A percentile compares a stretch with the other conserved stretches of the same genome.
Conservation (phyloP, 2,797 vertebrate genomes). For the Cyclopterus lumpus region DNA sequence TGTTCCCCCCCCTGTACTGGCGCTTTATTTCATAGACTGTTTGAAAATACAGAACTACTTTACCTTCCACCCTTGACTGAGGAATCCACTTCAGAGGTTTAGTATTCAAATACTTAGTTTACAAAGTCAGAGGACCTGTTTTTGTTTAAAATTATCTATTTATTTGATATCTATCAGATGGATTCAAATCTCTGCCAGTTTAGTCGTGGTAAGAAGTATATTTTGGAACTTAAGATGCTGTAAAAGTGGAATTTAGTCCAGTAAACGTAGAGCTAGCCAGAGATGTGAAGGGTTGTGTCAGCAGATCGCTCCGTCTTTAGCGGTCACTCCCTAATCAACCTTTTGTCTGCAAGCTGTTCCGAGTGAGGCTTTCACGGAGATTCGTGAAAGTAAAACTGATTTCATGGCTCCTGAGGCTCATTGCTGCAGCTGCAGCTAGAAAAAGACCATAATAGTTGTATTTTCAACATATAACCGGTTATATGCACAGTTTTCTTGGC, state of each 20-base stretch:
- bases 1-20: too few relatives aligned
- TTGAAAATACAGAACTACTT: not conserved
- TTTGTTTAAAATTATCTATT: not conserved
- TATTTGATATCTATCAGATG: slow-evolving; percentile 10
- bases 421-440: not conserved
- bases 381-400: slow-evolving; percentile 8
- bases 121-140: not conserved
- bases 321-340: not conserved
- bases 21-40: not conserved
- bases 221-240: not conserved
- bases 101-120: not conserved
- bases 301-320: not conserved
- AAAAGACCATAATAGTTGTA: not conserved
- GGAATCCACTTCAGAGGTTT: not conserved
- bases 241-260: not conserved
- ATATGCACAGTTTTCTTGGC: not conserved
- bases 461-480: not conserved
- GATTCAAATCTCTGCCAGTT: not conserved
- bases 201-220: too few relatives aligned
- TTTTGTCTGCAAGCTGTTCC: not conserved
- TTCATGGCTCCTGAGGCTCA: not conserved
- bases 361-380: not conserved
- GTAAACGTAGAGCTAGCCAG: not conserved
- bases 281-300: not conserved
- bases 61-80: not conserved